Evolutionary conservation across 2,113 vertebrate species (phyloP).

Genomic region (Mustela lutreola): DNA sequence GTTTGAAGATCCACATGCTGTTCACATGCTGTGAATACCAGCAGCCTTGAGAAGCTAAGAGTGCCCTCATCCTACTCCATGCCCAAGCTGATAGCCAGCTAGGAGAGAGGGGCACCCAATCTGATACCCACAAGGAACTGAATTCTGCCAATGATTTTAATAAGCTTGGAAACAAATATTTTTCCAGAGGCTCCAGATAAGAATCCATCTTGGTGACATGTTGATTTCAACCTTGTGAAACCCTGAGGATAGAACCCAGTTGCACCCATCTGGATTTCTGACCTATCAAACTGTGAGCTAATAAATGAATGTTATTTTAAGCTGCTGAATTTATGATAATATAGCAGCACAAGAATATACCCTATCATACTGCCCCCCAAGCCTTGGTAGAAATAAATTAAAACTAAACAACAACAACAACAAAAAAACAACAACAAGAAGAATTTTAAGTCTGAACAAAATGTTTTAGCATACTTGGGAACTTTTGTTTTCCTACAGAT

Average conservation of each 20-base stretch:
- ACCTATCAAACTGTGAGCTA: background rate
- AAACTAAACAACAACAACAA: background rate
- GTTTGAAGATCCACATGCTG: background rate
- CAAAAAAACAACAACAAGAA: background rate
- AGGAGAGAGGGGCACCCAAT: background rate
- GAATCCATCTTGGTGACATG: background rate
- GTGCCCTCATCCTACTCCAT: accelerated
- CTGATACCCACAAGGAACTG: background rate
- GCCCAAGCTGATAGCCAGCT: background rate
- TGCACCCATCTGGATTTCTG: background rate
- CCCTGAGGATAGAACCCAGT: background rate
- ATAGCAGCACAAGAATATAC: background rate
- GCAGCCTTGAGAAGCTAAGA: background rate
- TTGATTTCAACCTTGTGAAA: background rate
- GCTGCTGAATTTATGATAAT: background rate
- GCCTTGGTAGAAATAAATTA: background rate
- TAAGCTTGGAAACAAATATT: background rate
- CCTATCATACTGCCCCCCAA: background rate
- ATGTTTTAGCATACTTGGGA: constrained; percentile 12
- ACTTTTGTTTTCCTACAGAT: background rate
- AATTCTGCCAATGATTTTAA: constrained; percentile 8
- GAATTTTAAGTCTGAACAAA: constrained; percentile 31
- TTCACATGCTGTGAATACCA: background rate
- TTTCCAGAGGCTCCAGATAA: background rate
- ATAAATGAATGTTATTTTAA: constrained; percentile 21